Evolutionary conservation across 2,888 invertebrate species (phyloP), one percentile per base, ranked within the genome.

Genomic region (Slavum lentiscoides): DNA sequence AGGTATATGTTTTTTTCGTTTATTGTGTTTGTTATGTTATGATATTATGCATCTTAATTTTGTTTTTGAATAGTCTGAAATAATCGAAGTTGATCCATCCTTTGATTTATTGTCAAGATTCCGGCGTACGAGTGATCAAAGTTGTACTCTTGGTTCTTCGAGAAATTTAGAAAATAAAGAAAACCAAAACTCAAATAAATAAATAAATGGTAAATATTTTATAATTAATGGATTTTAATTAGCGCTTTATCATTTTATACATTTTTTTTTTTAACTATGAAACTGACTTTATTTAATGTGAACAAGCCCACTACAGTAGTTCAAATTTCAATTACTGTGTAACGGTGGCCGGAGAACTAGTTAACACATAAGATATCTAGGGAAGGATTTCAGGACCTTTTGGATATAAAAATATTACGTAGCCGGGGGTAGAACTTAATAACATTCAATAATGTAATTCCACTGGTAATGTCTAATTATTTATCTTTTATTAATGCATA

Each of bases 41-140:
- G n/a, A n/a, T n/a, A n/a, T n/a, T n/a, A n/a, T n/a, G n/a, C n/a
- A 43, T 67, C 19, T 23, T 66, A 6, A 55, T 55, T 80, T 72
- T 59, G 82, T 74, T 73, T 81, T 59, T 84, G 83, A 67, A 49
- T 59, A 82, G 73, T 19, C 19, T 80, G 82, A 80, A 84, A 90
- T 90, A 0, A 91, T 91, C 82, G 93, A 94, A 82, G 93, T 93
- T 82, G 97, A 98, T 84, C 92, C 93, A 77, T 97, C 99, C 89
- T 96, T 98, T 86, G 98, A 98, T 85, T 88, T 97, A 85, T 88
- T 99, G 17, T 93, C 93, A 43, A 91, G 95, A 73, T 94, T 96
- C 85, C 98, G 96, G 85, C 90, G 98, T 80, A 96, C 98, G 93
- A 97, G 98, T 85, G 98, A 98, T 86, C 98, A 99, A 87, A 90